phyloP scores from a whole-genome alignment of 2,113 vertebrate genomes.

The Cyprinus carpio region DNA sequence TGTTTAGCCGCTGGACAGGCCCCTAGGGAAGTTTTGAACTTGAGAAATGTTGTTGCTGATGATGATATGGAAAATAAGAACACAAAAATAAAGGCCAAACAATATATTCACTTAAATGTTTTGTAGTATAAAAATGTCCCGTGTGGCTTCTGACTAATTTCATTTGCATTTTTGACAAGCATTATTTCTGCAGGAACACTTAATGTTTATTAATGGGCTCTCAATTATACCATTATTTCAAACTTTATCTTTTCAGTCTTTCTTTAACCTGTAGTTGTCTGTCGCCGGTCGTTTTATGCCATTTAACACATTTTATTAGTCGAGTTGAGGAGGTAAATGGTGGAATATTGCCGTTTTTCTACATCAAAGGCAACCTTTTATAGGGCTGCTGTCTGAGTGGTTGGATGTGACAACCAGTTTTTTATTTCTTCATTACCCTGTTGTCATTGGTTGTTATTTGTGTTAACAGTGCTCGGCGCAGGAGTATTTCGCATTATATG shows the following conservation, averaged over 20 bases:
- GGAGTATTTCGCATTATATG: conserved; percentile 66
- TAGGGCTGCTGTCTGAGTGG: conserved; percentile 39
- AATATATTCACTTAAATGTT: background rate
- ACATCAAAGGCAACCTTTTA: conserved; percentile 1
- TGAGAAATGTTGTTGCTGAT: background rate
- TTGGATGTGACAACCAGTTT: conserved; percentile 39
- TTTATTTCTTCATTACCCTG: conserved; percentile 55
- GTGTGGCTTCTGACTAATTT: background rate
- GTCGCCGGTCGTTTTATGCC: background rate
- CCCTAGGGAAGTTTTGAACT: background rate
- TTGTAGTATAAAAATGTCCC: too few species aligned
- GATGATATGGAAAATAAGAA: background rate
- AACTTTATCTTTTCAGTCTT: background rate
- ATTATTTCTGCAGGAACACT: background rate
- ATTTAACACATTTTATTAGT: background rate
- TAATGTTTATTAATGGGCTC: background rate
- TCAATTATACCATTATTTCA: background rate
- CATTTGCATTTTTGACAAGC: background rate
- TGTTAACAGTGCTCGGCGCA: conserved; percentile 63
- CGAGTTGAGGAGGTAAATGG: background rate
- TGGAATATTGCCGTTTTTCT: background rate
- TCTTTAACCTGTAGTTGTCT: background rate
- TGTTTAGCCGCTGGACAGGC: background rate
- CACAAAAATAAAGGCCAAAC: background rate
- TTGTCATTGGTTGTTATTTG: conserved; percentile 58